These are phyloP conservation scores for Lepilemur ruficaudatus DNA, from an alignment of 2,797 vertebrate species.

Conservation along the genomic window DNA sequence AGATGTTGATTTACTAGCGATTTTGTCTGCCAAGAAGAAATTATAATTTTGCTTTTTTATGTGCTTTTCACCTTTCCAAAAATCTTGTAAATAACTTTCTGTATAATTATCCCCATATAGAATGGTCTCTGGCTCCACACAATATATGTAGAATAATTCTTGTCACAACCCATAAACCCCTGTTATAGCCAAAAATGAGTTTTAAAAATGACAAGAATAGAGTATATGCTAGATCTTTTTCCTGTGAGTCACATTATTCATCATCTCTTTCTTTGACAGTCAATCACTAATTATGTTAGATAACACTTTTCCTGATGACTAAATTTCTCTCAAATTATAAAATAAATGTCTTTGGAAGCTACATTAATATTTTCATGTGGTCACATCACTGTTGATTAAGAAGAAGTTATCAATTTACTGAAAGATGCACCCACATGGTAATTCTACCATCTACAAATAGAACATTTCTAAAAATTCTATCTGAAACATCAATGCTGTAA, in stretches of 20 bases:
- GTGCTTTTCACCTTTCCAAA: neutral
- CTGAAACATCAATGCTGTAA: neutral
- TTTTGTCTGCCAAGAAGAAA: neutral
- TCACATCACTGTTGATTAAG: neutral
- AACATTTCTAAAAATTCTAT: neutral
- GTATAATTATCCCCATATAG: neutral
- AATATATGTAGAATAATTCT: neutral
- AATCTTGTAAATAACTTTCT: neutral
- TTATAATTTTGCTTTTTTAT: neutral
- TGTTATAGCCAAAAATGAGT: neutral
- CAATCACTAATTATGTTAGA: neutral
- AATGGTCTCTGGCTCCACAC: neutral
- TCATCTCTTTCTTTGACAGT: neutral
- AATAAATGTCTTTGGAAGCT: neutral
- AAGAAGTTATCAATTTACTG: neutral
- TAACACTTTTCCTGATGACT: neutral
- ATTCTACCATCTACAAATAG: neutral
- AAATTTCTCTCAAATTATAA: neutral
- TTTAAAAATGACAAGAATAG: neutral
- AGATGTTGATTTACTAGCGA: neutral
- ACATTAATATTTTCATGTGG: neutral
- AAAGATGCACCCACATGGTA: neutral
- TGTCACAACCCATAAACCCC: neutral
- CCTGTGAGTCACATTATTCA: neutral
- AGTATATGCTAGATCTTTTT: neutral